Evolutionary conservation across 2,797 vertebrate genomes (phyloP), one percentile per base, ranked within the genome.

Genomic region (Lagorchestes hirsutus): DNA sequence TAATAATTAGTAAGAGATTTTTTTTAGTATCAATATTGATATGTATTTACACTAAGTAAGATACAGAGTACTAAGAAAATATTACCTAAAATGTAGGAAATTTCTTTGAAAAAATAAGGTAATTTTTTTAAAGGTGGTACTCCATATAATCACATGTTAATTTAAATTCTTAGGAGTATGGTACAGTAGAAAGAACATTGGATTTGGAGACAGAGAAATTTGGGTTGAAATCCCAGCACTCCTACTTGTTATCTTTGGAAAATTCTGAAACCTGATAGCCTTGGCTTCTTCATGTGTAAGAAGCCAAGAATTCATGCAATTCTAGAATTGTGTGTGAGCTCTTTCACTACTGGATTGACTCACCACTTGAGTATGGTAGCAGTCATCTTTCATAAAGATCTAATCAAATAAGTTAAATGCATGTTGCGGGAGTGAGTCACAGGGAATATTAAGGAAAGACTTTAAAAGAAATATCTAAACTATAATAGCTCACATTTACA

Each of bases 1-100:
- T 58, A 92, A 95, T 58, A 52, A 93, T 97, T 97, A 96, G 0
- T 31, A 9, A 93, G 34, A 1, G 54, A 54, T 95, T 95, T 52
- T 96, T 96, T 98, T 28, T 2, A 28, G 95, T 93, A 97, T 91
- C 93, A 97, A 95, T 54, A 91, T 0, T 62, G 29, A 46, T 29
- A 95, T 97, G 94, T 27, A 62, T 28, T 95, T 95, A 11, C 22
- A 34, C 0, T 56, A 55, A 95, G 2, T 91, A 55, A 94, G 2
- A 4, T 1, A n/a, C 5, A 50, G 0, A 92, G 29, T 4, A 3
- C 12, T 62, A 62, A 62, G 31, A 62, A 62, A 31, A 62, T 58
- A 11, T 34, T 31, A 1, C 12, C 31, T 31, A 62, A 59, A 31
- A 1, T 12, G 4, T 31, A 2, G 31, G 12, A 31, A 34, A 29